Evolutionary conservation across 2,113 vertebrate species (phyloP), one percentile per base, ranked within the genome.

Genomic region (Struthidea cinerea): DNA sequence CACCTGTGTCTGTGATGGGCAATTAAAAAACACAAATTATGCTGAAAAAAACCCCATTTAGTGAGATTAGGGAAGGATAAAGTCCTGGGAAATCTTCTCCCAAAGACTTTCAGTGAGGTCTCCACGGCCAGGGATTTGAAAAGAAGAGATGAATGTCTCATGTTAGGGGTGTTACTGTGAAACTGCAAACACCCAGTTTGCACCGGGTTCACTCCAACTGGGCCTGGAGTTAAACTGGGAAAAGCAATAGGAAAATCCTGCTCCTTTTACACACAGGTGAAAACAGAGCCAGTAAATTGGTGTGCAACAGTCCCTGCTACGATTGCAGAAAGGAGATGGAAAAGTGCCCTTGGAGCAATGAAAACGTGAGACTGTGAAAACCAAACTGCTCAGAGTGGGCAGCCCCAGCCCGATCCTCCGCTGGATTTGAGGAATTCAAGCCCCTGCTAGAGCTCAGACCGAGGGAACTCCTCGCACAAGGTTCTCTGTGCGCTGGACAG

Each of bases 331-430:
- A 21, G 6, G 21, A 67, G 35, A 19, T 3, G 17, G 20, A 26
- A 39, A 41, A 1, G 20, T 44, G 37, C 19, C 8, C n/a, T 6
- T 4, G 18, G 33, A 87, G 59, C 41, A 20, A 5, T 1, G 16
- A 4, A 2, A 6, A 32, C 2, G 2, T 0, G 13, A 24, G 19
- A 18, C 1, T 11, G 1, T 0, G 21, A 35, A 46, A 53, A 13
- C 1, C 23, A 18, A 75, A 33, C 8, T 3, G 15, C 33, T 47
- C 27, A 8, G 6, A 7, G 1, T 0, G 30, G 44, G 27, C 6
- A 7, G 6, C 13, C 42, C 59, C 39, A 11, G 20, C 39, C 59
- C 2, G 23, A 39, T 1, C 20, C 41, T 5, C 27, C 0, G 3
- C 3, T 1, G 57, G 17, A 15, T 28, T 13, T 3, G 4, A 2